Evolutionary conservation across 2,888 invertebrate genomes (phyloP).

Genomic region (Lepeophtheirus nordmannii): DNA sequence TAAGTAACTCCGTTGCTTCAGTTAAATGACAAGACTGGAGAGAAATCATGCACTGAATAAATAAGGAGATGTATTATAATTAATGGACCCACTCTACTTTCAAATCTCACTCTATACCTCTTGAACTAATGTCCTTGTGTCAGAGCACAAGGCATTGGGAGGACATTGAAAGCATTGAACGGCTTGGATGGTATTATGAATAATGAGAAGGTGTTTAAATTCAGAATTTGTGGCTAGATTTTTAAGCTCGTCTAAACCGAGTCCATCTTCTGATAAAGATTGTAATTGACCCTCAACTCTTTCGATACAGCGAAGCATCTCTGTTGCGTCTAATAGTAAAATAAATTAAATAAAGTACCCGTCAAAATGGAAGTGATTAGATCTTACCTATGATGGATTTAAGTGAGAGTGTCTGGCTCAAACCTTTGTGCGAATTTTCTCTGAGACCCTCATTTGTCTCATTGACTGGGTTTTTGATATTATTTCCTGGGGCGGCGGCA

Average conservation of each 20-base stretch:
- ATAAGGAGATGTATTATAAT: conserved; percentile 1
- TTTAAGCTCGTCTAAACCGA: background rate
- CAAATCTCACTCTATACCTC: background rate
- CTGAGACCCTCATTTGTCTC: background rate
- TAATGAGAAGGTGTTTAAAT: conserved; percentile 14
- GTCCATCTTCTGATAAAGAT: background rate
- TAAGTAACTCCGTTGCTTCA: conserved; percentile 62
- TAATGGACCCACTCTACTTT: background rate
- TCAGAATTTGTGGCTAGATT: background rate
- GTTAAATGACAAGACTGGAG: conserved; percentile 43
- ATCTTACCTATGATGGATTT: conserved; percentile 16
- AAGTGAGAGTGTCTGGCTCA: conserved; percentile 15
- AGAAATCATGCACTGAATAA: conserved; percentile 34
- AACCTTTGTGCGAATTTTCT: background rate
- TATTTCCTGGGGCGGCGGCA: no score
- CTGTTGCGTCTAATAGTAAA: conserved; percentile 3
- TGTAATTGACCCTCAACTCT: background rate
- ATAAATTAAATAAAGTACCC: background rate
- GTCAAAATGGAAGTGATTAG: no score
- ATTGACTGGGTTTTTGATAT: no score
- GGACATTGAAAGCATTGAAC: conserved; percentile 25
- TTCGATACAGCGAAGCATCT: conserved; percentile 1
- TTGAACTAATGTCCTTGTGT: conserved; percentile 18
- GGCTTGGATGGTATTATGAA: conserved; percentile 22
- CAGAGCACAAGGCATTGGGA: conserved; percentile 14